Conservation (phyloP, 1,140 invertebrate species). For the Spodoptera frugiperda region DNA sequence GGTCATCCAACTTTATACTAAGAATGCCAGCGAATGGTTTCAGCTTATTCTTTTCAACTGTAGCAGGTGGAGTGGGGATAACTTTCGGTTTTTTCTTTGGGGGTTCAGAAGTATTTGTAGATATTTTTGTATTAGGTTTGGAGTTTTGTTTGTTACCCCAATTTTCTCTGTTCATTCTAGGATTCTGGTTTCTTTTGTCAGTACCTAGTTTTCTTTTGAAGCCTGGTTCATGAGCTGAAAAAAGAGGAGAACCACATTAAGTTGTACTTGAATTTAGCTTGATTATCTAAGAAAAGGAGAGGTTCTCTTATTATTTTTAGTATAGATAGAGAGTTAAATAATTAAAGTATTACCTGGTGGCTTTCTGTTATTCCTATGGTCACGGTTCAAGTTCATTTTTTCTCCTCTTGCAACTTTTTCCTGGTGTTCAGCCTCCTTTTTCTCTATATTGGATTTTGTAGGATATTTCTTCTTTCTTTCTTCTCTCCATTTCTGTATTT, state of each 20-base stretch:
- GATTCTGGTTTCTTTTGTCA: constrained; percentile 34
- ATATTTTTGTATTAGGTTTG: constrained; percentile 32
- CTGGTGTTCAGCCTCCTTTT: constrained; percentile 87
- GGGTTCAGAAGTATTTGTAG: constrained; percentile 38
- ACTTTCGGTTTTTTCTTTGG: constrained; percentile 56
- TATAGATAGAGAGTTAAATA: not conserved
- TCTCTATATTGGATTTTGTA: constrained; percentile 90
- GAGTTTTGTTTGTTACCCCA: constrained; percentile 23
- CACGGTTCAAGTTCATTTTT: constrained; percentile 86
- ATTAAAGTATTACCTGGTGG: constrained; percentile 54
- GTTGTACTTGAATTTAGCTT: not conserved
- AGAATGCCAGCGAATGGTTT: constrained; percentile 75
- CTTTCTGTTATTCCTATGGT: constrained; percentile 48
- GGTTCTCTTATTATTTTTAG: not conserved
- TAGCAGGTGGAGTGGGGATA: constrained; percentile 48
- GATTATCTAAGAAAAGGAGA: too few species aligned
- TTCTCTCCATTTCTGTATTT: constrained; percentile 93
- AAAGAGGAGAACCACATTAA: not conserved
- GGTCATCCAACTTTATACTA: constrained; percentile 59
- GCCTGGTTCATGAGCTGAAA: constrained; percentile 3
- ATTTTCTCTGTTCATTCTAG: constrained; percentile 38
- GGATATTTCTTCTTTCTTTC: constrained; percentile 92
- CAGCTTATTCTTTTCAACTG: constrained; percentile 59
- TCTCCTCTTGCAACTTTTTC: constrained; percentile 90
- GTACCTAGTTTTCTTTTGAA: constrained; percentile 41